Base-by-base conservation (phyloP, 2,888 invertebrate genomes). In the Noctua fimbriata region DNA sequence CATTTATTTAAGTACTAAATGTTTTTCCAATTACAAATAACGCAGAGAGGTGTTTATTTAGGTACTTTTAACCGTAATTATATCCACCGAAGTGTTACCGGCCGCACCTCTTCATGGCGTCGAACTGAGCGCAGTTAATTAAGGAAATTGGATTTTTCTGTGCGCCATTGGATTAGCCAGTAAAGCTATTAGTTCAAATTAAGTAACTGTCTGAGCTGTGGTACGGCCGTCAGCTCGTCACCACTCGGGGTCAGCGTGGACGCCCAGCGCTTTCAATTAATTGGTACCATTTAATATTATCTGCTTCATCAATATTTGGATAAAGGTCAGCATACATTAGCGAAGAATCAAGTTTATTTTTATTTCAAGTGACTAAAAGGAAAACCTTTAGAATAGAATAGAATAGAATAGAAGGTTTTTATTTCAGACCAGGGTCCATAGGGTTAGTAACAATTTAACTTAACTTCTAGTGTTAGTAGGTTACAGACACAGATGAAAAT, bases 141-240 rank as follows among this genome's bases (percentile, higher is more conserved):
- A 97, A 96, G 95, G 96, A 96, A 97, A 97, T 97, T 96, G 96
- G 95, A 95, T 94, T 96, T 96, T 96, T 96, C 94, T 95, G 94
- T 93, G 91, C 93, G 92, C 93, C 93, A 94, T 94, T 95, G 95
- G 95, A 95, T 96, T 95, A 95, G 93, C 94, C 92, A 93, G 93
- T 93, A 92, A 94, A 95, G 95, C 96, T 96, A 97, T 96, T 97
- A 97, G 95, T 96, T 95, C 95, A 95, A 96, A 97, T 97, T 96
- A 97, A 95, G 95, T 83, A 95, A 93, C 94, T 94, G 95, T 93
- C 94, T 93, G 92, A 90, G 88, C 76, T 86, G 90, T 89, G 90
- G 90, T 90, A 91, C 91, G 91, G 90, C 90, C 76, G 72, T 65
- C 69, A 82, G 83, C 88, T 90, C 91, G 92, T 93, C 93, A 92